These are phyloP conservation scores for Xestia sexstrigata DNA, from an alignment of 2,888 invertebrate species.

Conservation along the genomic window DNA sequence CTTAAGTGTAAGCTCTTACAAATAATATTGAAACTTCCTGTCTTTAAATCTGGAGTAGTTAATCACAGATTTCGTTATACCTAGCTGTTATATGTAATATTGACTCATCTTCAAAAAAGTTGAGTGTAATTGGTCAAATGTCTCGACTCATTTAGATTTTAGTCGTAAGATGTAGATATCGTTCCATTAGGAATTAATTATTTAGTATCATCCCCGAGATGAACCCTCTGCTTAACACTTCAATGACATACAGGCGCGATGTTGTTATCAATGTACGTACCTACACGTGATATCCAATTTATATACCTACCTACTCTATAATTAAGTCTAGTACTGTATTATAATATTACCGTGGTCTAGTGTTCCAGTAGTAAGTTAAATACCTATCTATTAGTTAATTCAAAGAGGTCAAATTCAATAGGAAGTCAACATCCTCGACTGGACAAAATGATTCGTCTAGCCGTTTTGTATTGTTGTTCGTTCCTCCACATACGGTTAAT, in stretches of 20 bases:
- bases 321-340: neutral
- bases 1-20: conserved; percentile 17
- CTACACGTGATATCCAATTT: neutral
- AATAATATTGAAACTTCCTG: conserved; percentile 33
- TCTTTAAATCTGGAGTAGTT: conserved; percentile 14
- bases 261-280: neutral
- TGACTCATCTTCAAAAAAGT: neutral
- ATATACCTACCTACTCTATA: too few species aligned
- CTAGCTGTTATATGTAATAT: neutral
- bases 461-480: neutral
- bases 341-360: too few species aligned
- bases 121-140: neutral
- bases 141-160: neutral
- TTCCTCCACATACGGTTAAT: conserved; percentile 28
- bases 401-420: conserved; percentile 19
- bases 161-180: too few species aligned
- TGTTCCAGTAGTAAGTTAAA: neutral
- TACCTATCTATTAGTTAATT: neutral
- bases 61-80: conserved; percentile 19
- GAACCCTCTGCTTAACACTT: neutral
- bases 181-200: neutral
- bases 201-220: neutral
- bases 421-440: conserved; percentile 17
- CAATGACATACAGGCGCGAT: neutral
- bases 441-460: conserved; percentile 22